Conservation (phyloP, 2,797 vertebrate genomes). For the Kryptolebias ocellatus region DNA sequence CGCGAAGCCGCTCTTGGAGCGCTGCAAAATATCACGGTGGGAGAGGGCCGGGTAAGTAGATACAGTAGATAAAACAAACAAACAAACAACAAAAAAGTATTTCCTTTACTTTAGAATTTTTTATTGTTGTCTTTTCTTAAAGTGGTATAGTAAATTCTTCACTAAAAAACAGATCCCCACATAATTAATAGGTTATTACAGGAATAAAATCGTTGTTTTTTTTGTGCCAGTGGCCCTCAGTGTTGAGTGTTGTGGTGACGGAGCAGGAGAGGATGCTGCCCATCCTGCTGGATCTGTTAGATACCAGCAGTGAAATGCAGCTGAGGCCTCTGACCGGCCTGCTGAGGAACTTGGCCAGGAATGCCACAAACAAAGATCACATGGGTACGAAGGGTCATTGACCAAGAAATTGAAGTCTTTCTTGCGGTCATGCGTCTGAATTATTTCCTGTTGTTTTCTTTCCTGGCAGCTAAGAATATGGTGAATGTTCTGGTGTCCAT, state of each 20-base stretch:
- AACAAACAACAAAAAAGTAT: not conserved
- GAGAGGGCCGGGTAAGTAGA: conserved; percentile 87
- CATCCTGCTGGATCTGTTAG: conserved; percentile 88
- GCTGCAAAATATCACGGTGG: conserved; percentile 93
- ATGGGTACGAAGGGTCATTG: conserved; percentile 85
- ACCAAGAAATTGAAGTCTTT: not conserved
- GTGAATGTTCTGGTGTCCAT: conserved; percentile 91
- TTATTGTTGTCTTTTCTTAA: no score
- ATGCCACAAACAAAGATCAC: conserved; percentile 89
- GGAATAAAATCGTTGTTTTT: not conserved
- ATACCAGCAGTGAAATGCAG: conserved; percentile 85
- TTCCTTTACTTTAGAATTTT: no score
- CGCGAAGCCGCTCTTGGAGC: conserved; percentile 91
- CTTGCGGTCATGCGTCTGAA: no score
- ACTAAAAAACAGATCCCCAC: no score
- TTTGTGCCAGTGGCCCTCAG: conserved; percentile 87
- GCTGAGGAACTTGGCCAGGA: conserved; percentile 91
- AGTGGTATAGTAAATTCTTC: no score
- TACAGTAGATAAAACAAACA: no score
- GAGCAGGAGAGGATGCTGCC: conserved; percentile 94
- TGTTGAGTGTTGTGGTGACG: conserved; percentile 88
- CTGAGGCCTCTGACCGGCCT: conserved; percentile 91
- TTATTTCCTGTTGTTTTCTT: not conserved
- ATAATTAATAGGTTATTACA: no score
- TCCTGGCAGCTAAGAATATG: conserved; percentile 86